Evolutionary conservation across 2,888 invertebrate genomes (phyloP).

Genomic region (Papilio protenor): DNA sequence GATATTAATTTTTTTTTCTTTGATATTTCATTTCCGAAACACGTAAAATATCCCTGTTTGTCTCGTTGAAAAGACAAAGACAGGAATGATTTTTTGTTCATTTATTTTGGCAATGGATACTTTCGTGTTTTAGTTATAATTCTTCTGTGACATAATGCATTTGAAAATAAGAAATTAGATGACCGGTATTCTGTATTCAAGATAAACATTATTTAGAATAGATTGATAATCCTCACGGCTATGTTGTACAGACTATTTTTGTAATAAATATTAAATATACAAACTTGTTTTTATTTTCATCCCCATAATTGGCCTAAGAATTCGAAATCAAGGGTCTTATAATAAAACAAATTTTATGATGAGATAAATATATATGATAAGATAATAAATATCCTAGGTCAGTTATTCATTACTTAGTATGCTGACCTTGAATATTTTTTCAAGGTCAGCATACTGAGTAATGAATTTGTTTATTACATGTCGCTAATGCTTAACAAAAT

Average conservation of each 20-base stretch:
- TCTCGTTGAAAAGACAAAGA: not conserved
- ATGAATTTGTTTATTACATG: too few relatives aligned
- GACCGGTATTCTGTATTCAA: not conserved
- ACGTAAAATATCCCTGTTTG: not conserved
- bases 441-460: too few relatives aligned
- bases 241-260: conserved; percentile 56
- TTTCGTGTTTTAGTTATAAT: not conserved
- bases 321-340: not conserved
- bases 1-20: not conserved
- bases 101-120: not conserved
- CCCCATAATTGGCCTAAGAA: not conserved
- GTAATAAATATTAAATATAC: conserved; percentile 50
- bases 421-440: too few relatives aligned
- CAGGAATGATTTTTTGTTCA: not conserved
- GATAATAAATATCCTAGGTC: too few relatives aligned
- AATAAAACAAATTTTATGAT: not conserved
- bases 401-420: too few relatives aligned
- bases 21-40: not conserved
- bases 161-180: not conserved
- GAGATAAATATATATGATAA: too few relatives aligned
- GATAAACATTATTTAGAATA: conserved; percentile 18
- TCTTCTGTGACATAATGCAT: not conserved
- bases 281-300: conserved; percentile 37
- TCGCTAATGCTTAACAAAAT: too few relatives aligned
- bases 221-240: conserved; percentile 42